Conservation (phyloP, 2,797 vertebrate genomes). For the Gambusia yucatana region DNA sequence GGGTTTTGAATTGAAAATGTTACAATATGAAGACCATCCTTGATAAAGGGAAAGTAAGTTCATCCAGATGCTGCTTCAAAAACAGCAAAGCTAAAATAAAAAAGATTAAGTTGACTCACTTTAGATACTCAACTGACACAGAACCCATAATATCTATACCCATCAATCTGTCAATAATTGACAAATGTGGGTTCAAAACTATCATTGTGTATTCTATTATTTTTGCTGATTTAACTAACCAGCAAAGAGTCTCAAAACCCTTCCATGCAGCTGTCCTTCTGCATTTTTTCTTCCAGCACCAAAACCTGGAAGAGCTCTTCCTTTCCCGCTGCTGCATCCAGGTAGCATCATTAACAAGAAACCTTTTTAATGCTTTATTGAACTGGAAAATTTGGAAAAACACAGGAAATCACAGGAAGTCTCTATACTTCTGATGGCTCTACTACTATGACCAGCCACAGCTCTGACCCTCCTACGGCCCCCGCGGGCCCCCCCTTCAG, state of each 20-base stretch:
- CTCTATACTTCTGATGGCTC: not conserved
- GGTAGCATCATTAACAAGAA: not conserved
- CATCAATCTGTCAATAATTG: not conserved
- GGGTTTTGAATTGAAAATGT: too few relatives aligned
- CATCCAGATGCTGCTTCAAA: not conserved
- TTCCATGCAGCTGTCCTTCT: not conserved
- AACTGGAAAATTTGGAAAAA: not conserved
- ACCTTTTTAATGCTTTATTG: not conserved
- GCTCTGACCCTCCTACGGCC: too few relatives aligned
- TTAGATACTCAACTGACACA: not conserved
- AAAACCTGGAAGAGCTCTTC: not conserved
- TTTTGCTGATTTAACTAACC: not conserved
- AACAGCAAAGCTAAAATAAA: not conserved
- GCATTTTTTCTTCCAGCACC: not conserved
- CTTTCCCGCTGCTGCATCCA: not conserved
- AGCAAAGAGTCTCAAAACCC: not conserved
- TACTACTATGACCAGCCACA: not conserved
- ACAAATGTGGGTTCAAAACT: not conserved
- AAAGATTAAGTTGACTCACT: not conserved
- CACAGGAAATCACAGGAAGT: not conserved
- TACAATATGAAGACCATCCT: too few relatives aligned
- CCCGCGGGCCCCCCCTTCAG: not conserved
- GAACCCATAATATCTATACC: not conserved
- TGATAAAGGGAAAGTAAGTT: not conserved
- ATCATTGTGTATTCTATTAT: not conserved